A percentile compares a stretch with the other conserved stretches of the same genome.
Conservation (phyloP, 2,888 invertebrate species). For the Hipparchia semele region DNA sequence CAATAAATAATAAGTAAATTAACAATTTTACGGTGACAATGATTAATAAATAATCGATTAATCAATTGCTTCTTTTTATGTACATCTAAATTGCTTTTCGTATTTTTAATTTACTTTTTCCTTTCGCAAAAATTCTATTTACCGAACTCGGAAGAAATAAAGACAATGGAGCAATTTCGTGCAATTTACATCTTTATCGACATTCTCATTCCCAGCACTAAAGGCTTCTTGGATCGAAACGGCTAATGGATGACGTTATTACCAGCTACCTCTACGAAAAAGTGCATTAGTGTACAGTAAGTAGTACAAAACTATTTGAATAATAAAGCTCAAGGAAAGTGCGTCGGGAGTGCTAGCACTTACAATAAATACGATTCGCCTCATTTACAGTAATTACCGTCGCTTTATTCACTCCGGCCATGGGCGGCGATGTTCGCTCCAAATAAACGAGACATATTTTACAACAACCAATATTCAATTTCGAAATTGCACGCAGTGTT, state of each 20-base stretch:
- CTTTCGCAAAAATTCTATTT: background rate
- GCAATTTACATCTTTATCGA: slow-evolving; percentile 46
- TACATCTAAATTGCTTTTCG: slow-evolving; percentile 1
- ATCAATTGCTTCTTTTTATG: background rate
- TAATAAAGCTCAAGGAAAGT: slow-evolving; percentile 75
- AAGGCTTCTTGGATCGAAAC: slow-evolving; percentile 62
- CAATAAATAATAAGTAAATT: background rate
- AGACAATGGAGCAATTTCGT: slow-evolving; percentile 43
- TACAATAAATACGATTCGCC: slow-evolving; percentile 71
- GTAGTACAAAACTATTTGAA: slow-evolving; percentile 79
- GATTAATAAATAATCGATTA: slow-evolving; percentile 15
- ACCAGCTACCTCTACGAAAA: slow-evolving; percentile 74
- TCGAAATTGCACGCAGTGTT: slow-evolving; percentile 49
- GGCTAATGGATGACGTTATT: slow-evolving; percentile 75
- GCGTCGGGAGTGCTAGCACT: slow-evolving; percentile 73
- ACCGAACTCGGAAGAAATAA: slow-evolving; percentile 34
- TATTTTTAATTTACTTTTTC: background rate
- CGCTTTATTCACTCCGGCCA: slow-evolving; percentile 53
- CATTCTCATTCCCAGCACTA: slow-evolving; percentile 47
- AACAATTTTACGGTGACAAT: slow-evolving; percentile 12
- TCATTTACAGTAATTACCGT: slow-evolving; percentile 69
- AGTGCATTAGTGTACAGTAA: slow-evolving; percentile 77
- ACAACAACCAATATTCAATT: slow-evolving; percentile 53
- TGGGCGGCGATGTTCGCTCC: slow-evolving; percentile 41
- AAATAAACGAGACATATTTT: slow-evolving; percentile 48